phyloP scores from a whole-genome alignment of 2,888 invertebrate species.

The Malthinus flaveolus region DNA sequence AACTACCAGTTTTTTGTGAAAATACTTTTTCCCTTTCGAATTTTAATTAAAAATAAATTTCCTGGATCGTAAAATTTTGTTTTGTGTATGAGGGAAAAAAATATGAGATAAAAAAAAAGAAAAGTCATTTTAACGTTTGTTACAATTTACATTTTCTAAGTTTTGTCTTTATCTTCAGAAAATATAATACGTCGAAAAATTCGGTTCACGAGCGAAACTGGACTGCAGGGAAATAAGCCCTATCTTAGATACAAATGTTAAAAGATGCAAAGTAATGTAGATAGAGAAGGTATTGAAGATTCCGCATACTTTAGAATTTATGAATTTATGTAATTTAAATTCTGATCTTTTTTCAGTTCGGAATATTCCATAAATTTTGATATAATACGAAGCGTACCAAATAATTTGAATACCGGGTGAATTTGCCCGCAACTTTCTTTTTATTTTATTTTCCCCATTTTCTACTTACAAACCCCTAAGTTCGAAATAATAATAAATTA shows the following conservation, averaged over 20 bases:
- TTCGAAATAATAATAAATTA: too few relatives aligned
- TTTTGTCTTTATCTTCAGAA: constrained; percentile 46
- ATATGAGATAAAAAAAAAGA: constrained; percentile 28
- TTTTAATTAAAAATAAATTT: too few relatives aligned
- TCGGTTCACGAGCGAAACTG: constrained; percentile 48
- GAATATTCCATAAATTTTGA: constrained; percentile 8
- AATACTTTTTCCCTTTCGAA: neutral
- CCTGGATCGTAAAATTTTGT: too few relatives aligned
- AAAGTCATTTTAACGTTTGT: constrained; percentile 31
- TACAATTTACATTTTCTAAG: constrained; percentile 29
- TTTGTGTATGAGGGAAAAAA: neutral
- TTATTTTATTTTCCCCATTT: too few relatives aligned
- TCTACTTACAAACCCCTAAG: too few relatives aligned
- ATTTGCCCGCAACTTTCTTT: neutral
- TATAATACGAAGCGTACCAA: neutral
- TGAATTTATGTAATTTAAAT: constrained; percentile 48
- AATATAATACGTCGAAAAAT: constrained; percentile 47
- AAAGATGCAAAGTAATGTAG: constrained; percentile 53
- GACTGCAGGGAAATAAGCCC: constrained; percentile 52
- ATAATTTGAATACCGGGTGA: constrained; percentile 2
- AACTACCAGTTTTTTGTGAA: constrained; percentile 20
- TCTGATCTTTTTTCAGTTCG: constrained; percentile 25
- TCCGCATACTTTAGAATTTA: constrained; percentile 53
- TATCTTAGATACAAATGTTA: constrained; percentile 49
- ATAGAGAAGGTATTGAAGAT: constrained; percentile 46